Percentiles rank a stretch among this genome's conserved stretches.
Conservation (phyloP, 2,888 invertebrate genomes). For the Theodoxus fluviatilis region DNA sequence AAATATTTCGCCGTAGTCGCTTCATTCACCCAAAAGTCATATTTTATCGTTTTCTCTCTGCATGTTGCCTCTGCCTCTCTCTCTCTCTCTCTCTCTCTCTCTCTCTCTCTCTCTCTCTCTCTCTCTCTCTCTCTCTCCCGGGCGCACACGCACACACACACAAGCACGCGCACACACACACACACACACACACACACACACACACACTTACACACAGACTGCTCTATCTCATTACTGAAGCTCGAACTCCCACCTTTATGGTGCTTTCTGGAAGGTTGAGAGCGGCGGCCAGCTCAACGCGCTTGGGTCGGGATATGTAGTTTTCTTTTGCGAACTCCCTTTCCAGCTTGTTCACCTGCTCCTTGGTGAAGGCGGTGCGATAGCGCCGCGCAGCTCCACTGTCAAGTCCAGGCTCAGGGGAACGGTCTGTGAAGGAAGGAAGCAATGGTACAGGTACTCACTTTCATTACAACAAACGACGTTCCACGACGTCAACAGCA, state of each 20-base stretch:
- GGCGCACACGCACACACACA: too few relatives aligned
- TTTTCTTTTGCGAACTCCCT: constrained; percentile 96
- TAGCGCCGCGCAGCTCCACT: constrained; percentile 71
- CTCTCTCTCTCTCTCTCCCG: background rate
- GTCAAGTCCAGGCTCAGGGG: constrained; percentile 27
- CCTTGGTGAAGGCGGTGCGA: constrained; percentile 93
- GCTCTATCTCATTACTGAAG: too few relatives aligned
- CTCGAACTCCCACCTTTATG: constrained; percentile 90
- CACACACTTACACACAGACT: too few relatives aligned
- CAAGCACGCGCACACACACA: too few relatives aligned
- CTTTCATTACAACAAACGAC: background rate
- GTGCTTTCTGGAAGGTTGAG: constrained; percentile 93
- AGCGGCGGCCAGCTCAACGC: constrained; percentile 91
- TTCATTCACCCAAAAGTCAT: background rate
- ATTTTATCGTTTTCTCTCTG: background rate
- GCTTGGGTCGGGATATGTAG: constrained; percentile 90
- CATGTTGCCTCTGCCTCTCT: background rate
- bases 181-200: too few relatives aligned
- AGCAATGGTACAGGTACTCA: too few relatives aligned
- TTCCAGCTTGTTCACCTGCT: constrained; percentile 87
- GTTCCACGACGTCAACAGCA: too few relatives aligned
- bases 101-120: background rate
- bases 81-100: background rate
- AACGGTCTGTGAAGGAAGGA: background rate
- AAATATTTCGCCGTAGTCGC: too few relatives aligned